Conservation (phyloP, 1,140 invertebrate species). For the Yoshiicerus persimilis region DNA sequence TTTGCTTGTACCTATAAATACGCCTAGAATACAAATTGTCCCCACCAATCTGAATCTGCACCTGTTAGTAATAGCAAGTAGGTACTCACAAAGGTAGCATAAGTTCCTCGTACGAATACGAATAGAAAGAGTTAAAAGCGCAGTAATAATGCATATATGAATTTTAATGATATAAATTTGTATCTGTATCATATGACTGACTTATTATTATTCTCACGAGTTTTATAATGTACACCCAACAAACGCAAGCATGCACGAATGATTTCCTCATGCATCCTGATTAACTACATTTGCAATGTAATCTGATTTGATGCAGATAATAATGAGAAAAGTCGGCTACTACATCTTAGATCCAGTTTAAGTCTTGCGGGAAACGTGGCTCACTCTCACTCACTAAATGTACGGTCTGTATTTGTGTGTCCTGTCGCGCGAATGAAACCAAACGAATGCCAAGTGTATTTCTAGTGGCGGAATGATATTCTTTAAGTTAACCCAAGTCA, state of each 20-base stretch:
- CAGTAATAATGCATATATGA: no score
- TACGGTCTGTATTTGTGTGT: neutral
- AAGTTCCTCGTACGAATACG: no score
- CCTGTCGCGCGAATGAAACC: neutral
- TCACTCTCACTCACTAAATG: neutral
- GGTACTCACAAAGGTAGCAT: no score
- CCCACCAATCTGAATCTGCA: no score
- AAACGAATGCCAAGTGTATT: neutral
- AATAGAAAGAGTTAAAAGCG: no score
- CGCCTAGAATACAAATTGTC: no score
- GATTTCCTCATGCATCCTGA: neutral
- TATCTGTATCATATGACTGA: neutral
- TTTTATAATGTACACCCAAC: neutral
- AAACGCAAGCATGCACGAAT: neutral
- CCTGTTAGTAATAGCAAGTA: no score
- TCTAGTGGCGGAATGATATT: neutral
- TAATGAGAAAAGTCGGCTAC: slow-evolving; percentile 19
- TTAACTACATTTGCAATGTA: slow-evolving; percentile 2
- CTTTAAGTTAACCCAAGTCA: neutral
- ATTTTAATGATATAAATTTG: neutral
- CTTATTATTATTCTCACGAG: neutral
- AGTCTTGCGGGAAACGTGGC: neutral
- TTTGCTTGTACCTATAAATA: no score
- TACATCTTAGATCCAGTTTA: neutral
- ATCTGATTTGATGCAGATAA: neutral